These are phyloP conservation scores for Metridium senile DNA, from an alignment of 92 coral and sea anemone species.

Conservation along the genomic window DNA sequence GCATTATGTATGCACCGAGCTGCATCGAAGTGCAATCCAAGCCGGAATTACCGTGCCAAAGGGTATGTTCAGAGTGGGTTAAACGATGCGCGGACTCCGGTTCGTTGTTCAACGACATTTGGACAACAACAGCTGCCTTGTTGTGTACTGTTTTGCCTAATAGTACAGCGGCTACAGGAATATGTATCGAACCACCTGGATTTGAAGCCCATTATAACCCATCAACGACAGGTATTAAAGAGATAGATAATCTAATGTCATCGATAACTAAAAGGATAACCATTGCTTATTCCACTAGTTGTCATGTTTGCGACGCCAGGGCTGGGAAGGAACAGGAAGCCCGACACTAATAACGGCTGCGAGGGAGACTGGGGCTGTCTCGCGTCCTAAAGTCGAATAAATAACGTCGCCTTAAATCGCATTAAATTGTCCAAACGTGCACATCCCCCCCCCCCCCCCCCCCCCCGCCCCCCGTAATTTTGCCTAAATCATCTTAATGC, in stretches of 20 bases:
- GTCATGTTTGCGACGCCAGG: too few relatives aligned
- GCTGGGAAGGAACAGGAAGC: too few relatives aligned
- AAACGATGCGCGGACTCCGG: constrained; percentile 41
- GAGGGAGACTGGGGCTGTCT: too few relatives aligned
- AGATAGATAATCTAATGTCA: background rate
- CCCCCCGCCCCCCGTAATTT: too few relatives aligned
- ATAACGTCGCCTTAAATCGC: too few relatives aligned
- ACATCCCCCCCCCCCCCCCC: too few relatives aligned
- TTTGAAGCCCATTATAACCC: constrained; percentile 22
- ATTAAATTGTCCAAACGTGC: too few relatives aligned
- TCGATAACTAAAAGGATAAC: too few relatives aligned
- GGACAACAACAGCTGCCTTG: background rate
- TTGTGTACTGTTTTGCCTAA: constrained; percentile 34
- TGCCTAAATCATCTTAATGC: too few relatives aligned
- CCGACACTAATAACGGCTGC: too few relatives aligned
- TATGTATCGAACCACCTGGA: constrained; percentile 33
- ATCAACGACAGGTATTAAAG: constrained; percentile 6
- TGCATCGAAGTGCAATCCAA: constrained; percentile 37
- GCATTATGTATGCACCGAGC: constrained; percentile 35
- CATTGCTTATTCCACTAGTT: too few relatives aligned
- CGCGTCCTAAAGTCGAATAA: too few relatives aligned
- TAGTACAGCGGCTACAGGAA: constrained; percentile 13
- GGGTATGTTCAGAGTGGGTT: constrained; percentile 71
- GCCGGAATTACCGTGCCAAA: constrained; percentile 60
- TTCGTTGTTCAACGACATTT: background rate